Evolutionary conservation across 2,888 invertebrate genomes (phyloP).

Genomic region (Miltochrista miniata): DNA sequence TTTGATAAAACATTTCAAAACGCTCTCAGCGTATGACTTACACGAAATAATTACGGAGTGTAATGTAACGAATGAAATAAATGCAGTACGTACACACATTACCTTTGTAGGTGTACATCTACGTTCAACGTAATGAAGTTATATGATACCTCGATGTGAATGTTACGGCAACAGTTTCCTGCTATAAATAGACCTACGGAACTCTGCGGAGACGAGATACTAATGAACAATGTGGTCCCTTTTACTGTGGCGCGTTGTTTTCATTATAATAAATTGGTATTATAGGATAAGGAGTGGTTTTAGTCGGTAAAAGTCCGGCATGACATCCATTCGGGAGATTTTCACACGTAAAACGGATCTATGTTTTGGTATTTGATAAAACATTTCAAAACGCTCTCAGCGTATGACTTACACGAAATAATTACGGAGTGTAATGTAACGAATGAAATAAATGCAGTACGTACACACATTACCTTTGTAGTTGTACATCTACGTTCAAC

Average conservation of each 20-base stretch:
- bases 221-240: neutral
- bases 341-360: too few relatives aligned
- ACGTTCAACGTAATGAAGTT: constrained; percentile 45
- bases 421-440: constrained; percentile 42
- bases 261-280: neutral
- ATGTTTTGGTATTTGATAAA: neutral
- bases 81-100: constrained; percentile 38
- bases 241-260: neutral
- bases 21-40: constrained; percentile 19
- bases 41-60: constrained; percentile 39
- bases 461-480: constrained; percentile 31
- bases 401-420: constrained; percentile 29
- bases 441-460: constrained; percentile 43
- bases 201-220: neutral
- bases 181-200: neutral
- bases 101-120: constrained; percentile 26
- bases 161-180: constrained; percentile 12
- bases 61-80: constrained; percentile 45
- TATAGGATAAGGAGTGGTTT: too few relatives aligned
- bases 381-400: constrained; percentile 8
- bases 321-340: too few relatives aligned
- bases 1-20: neutral
- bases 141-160: constrained; percentile 32
- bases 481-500: constrained; percentile 33
- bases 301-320: too few relatives aligned